Conservation (phyloP, 2,113 vertebrate species). For the Sinocyclocheilus maitianheensis region DNA sequence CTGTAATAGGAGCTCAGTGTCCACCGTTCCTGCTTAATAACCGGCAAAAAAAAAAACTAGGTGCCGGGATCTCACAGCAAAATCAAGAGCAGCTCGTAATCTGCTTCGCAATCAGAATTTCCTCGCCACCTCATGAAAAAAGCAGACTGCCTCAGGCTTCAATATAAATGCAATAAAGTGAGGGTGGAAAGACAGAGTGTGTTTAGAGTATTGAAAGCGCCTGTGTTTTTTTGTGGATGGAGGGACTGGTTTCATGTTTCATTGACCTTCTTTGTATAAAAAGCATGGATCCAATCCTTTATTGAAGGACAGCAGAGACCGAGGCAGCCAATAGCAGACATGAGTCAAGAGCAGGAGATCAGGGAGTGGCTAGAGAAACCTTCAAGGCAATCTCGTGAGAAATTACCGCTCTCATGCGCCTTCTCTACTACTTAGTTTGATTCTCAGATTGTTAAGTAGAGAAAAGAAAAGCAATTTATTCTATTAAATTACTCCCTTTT, state of each 20-base stretch:
- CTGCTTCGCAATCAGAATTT: conserved; percentile 51
- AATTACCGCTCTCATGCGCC: not conserved
- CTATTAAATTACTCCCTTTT: conserved; percentile 15
- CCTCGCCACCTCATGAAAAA: conserved; percentile 21
- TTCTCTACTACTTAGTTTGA: not conserved
- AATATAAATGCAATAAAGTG: conserved; percentile 31
- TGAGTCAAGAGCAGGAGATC: conserved; percentile 25
- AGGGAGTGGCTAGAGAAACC: conserved; percentile 28
- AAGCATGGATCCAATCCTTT: conserved; percentile 26
- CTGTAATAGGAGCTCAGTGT: conserved; percentile 20
- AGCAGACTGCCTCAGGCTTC: conserved; percentile 35
- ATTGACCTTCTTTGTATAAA: conserved; percentile 27
- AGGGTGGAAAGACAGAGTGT: conserved; percentile 28
- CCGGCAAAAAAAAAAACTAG: not conserved
- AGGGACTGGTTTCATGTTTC: conserved; percentile 37
- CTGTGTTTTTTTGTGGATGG: not conserved
- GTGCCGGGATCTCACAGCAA: not conserved
- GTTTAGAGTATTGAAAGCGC: conserved; percentile 15
- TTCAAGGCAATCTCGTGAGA: conserved; percentile 31
- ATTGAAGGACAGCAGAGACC: conserved; percentile 18
- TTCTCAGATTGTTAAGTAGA: not conserved
- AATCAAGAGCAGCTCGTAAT: conserved; percentile 46
- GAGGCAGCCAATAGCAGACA: conserved; percentile 1
- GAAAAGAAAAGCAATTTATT: conserved; percentile 14
- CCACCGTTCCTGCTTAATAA: not conserved